A percentile compares a stretch with the other conserved stretches of the same genome.
Evolutionary conservation across 2,888 invertebrate genomes (phyloP).

Genomic region (Drosophila algonquin): DNA sequence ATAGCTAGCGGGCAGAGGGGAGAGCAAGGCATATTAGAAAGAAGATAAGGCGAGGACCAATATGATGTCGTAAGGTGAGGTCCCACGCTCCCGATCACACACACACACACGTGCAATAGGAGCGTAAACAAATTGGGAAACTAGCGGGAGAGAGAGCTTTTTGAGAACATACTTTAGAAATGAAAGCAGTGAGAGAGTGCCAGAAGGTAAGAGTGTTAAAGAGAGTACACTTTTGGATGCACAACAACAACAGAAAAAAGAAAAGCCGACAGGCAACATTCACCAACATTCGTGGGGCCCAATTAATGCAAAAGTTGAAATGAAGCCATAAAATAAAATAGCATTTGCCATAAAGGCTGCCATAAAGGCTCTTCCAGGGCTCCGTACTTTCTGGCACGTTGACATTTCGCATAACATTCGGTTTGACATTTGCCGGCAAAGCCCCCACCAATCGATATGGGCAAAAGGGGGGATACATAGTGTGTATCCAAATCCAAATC

Average conservation of each 20-base stretch:
- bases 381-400: slow-evolving; percentile 46
- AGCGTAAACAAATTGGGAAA: not conserved
- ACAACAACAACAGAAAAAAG: slow-evolving; percentile 24
- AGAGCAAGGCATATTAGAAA: not conserved
- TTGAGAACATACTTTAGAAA: not conserved
- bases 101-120: no score
- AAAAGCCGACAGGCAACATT: slow-evolving; percentile 8
- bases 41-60: not conserved
- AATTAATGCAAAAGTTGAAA: slow-evolving; percentile 76
- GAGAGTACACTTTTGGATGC: slow-evolving; percentile 28
- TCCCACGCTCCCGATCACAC: not conserved
- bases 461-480: not conserved
- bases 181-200: not conserved
- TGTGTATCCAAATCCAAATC: slow-evolving; percentile 11
- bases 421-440: slow-evolving; percentile 48
- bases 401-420: slow-evolving; percentile 51
- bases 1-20: not conserved
- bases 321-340: slow-evolving; percentile 63
- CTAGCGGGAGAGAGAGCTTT: not conserved
- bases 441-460: slow-evolving; percentile 24
- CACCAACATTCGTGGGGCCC: slow-evolving; percentile 53
- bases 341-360: slow-evolving; percentile 7
- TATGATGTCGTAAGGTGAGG: not conserved
- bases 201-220: slow-evolving; percentile 12
- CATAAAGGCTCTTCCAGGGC: slow-evolving; percentile 11